Base-by-base conservation (phyloP, 2,797 vertebrate species). In the Sparus aurata region DNA sequence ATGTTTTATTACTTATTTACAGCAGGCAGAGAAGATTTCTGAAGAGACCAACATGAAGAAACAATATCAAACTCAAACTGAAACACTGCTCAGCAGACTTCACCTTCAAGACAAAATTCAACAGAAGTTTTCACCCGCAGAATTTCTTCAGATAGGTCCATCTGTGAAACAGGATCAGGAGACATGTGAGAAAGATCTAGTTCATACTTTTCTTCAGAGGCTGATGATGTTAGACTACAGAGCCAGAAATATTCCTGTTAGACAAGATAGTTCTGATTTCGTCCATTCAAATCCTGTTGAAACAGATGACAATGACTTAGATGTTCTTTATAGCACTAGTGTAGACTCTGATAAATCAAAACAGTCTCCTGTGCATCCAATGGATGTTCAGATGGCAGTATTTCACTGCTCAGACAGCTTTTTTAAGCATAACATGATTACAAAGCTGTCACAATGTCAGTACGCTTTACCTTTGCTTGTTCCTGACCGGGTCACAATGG, bases 391-490 rank as follows among this genome's bases (percentile, higher is more conserved):
- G 53, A 95, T 95, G 94, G 84, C 93, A 15, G 81, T 95, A 47
- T 95, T 92, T 69, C 90, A 96, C 59, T 95, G 94, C 1, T 91
- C 95, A 55, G 93, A 96, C 69, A 68, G 86, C 22, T 95, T 95
- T 69, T 84, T 93, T 17, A 92, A 92, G 49, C 94, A 96, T 79
- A 85, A 85, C 63, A 77, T 96, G n/a, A 74, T 89, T 0, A 92
- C 68, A 16, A 96, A 96, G 54, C 73, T 94, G 6, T 67, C 92
- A 41, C 77, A 89, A 60, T 91, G 95, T 87, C 95, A 95, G 77
- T 95, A 94, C 17, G 95, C 95, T 0, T 86, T 97, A 11, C 95
- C 96, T 27, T 84, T 97, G 27, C 78, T 96, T 62, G 91, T 96
- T 30, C 95, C 94, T 30, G 85, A 92, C 58, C 94, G 93, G 0